Evolutionary conservation across 2,113 vertebrate genomes (phyloP).

Genomic region (Ceyx cyanopectus): DNA sequence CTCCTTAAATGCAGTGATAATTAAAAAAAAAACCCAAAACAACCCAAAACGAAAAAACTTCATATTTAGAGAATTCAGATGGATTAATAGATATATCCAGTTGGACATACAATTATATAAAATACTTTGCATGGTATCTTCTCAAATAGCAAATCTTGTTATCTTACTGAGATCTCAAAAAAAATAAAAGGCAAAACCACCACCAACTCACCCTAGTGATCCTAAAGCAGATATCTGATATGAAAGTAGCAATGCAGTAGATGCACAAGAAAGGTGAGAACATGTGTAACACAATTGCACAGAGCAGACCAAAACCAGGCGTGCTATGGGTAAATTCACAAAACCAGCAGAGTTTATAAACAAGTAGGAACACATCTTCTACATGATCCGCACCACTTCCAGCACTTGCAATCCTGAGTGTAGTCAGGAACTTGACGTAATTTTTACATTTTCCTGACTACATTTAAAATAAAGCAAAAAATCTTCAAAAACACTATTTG

Average conservation of each 20-base stretch:
- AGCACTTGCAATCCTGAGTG: not conserved
- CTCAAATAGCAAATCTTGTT: not conserved
- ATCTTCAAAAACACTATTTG: not conserved
- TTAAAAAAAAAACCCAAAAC: not conserved
- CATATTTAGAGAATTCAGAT: not conserved
- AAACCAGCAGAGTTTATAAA: not conserved
- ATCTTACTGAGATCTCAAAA: not conserved
- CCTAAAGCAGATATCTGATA: not conserved
- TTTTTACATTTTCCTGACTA: not conserved
- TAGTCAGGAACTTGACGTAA: not conserved
- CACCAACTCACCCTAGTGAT: not conserved
- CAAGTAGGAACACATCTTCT: not conserved
- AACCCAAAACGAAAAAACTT: not conserved
- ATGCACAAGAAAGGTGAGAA: not conserved
- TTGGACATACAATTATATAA: not conserved
- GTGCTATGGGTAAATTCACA: not conserved
- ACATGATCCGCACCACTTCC: not conserved
- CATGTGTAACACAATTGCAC: not conserved
- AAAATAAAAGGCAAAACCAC: not conserved
- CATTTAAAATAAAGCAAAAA: not conserved
- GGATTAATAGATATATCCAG: not conserved
- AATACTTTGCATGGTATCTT: not conserved
- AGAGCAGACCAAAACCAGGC: rapidly evolving
- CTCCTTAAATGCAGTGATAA: not conserved
- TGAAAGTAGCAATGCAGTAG: not conserved